Conservation (phyloP, 2,888 invertebrate genomes). For the Apotomis betuletana region DNA sequence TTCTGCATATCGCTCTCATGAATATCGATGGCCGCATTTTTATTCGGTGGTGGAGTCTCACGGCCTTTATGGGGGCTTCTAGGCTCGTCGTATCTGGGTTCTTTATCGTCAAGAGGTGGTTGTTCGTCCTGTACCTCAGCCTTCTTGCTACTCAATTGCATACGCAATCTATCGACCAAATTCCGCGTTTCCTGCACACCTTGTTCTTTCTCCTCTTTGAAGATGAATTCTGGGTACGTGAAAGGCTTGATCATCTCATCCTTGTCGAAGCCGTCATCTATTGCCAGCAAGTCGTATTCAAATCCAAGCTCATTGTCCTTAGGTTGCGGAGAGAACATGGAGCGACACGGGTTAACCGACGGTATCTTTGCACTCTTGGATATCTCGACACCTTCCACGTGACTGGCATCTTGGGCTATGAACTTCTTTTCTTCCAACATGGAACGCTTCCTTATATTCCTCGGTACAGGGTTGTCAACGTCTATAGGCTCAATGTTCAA, state of each 20-base stretch:
- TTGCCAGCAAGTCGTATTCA: constrained; percentile 85
- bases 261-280: constrained; percentile 86
- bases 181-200: constrained; percentile 92
- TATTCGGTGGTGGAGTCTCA: constrained; percentile 51
- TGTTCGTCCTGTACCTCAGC: constrained; percentile 75
- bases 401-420: constrained; percentile 72
- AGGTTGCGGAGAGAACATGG: constrained; percentile 89
- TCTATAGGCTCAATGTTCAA: constrained; percentile 67
- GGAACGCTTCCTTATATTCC: constrained; percentile 66
- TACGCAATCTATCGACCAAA: constrained; percentile 91
- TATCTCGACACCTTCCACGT: constrained; percentile 76
- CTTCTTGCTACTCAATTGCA: constrained; percentile 87
- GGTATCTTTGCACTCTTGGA: constrained; percentile 79
- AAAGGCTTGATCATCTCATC: constrained; percentile 87
- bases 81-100: constrained; percentile 54
- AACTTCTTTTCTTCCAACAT: constrained; percentile 72
- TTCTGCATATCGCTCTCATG: constrained; percentile 44
- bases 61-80: constrained; percentile 57
- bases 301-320: constrained; percentile 84
- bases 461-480: constrained; percentile 60
- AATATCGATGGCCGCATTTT: constrained; percentile 49
- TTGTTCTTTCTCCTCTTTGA: constrained; percentile 91
- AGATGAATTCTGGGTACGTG: constrained; percentile 86
- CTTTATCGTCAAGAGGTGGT: constrained; percentile 55
- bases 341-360: constrained; percentile 77